Evolutionary conservation across 2,113 vertebrate genomes (phyloP).

Genomic region (Nesogale talazaci): DNA sequence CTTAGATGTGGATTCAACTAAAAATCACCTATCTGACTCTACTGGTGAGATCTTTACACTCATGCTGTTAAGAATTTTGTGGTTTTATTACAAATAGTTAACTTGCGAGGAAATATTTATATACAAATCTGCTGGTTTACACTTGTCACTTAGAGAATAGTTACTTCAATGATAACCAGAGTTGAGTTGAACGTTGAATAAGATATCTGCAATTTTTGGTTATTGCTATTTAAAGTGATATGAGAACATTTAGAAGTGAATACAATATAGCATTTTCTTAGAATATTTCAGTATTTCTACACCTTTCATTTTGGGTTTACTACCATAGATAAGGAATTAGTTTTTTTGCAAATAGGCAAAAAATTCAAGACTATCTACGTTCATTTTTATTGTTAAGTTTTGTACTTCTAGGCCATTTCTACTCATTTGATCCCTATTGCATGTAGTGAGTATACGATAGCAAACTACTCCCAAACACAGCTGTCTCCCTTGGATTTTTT

Average conservation of each 20-base stretch:
- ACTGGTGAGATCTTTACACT: not conserved
- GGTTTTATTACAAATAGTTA: not conserved
- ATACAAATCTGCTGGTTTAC: not conserved
- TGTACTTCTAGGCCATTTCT: not conserved
- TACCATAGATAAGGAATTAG: not conserved
- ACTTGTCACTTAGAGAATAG: not conserved
- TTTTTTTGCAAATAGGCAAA: not conserved
- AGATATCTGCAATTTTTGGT: not conserved
- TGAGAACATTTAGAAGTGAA: constrained; percentile 11
- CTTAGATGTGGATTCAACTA: not conserved
- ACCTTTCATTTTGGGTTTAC: not conserved
- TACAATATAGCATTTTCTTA: not conserved
- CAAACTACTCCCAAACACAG: not conserved
- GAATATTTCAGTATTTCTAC: not conserved
- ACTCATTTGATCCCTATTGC: not conserved
- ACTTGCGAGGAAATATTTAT: not conserved
- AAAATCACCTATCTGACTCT: not conserved
- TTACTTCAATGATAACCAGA: not conserved
- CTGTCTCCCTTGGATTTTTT: not conserved
- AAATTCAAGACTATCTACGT: not conserved
- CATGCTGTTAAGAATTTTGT: not conserved
- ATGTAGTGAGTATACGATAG: not conserved
- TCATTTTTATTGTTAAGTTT: not conserved
- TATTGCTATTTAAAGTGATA: constrained; percentile 8
- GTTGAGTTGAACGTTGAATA: not conserved